A percentile compares a stretch with the other conserved stretches of the same genome.
Conservation (phyloP, 1,140 invertebrate species). For the Monochamus saltuarius region DNA sequence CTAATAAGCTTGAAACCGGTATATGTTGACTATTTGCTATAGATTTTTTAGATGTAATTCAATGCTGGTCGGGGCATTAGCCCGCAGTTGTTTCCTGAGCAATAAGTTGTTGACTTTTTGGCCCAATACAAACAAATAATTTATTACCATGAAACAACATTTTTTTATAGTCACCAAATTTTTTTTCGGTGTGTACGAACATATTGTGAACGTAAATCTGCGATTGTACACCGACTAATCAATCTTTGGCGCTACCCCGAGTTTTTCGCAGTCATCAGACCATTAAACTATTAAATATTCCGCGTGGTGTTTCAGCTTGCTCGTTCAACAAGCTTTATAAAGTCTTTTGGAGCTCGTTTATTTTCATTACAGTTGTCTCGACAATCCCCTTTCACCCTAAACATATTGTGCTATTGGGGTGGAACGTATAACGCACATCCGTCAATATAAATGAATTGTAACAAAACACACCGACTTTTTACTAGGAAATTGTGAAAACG, state of each 20-base stretch:
- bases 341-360: conserved; percentile 20
- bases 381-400: conserved; percentile 19
- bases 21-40: too few relatives aligned
- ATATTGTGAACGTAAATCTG: too few relatives aligned
- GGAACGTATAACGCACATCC: neutral
- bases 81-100: too few relatives aligned
- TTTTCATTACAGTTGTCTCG: conserved; percentile 21
- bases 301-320: neutral
- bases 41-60: too few relatives aligned
- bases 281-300: conserved; percentile 16
- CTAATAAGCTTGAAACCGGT: too few relatives aligned
- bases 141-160: too few relatives aligned
- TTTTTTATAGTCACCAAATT: too few relatives aligned
- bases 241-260: neutral
- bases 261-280: conserved; percentile 4
- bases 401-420: conserved; percentile 9
- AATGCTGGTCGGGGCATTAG: too few relatives aligned
- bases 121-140: too few relatives aligned
- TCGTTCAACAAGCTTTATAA: conserved; percentile 10
- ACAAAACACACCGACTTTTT: neutral
- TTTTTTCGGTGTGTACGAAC: too few relatives aligned
- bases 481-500: neutral
- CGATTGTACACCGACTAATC: too few relatives aligned
- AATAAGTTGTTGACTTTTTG: too few relatives aligned
- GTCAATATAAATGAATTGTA: neutral